phyloP scores from a whole-genome alignment of 2,113 vertebrate species.

The Tachycineta bicolor region DNA sequence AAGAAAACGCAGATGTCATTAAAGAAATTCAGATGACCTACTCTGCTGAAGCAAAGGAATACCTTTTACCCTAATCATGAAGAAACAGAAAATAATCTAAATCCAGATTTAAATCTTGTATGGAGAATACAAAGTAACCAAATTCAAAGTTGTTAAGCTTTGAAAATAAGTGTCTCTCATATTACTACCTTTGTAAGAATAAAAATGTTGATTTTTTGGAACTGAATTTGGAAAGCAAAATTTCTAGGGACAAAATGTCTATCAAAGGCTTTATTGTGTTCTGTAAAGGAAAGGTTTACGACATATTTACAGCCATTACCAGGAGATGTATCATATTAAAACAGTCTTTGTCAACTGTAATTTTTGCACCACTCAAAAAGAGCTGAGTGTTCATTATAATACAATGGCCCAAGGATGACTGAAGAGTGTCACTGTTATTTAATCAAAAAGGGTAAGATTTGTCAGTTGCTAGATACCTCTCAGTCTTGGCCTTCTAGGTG shows the following conservation, averaged over 20 bases:
- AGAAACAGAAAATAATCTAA: not conserved
- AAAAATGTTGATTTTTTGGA: not conserved
- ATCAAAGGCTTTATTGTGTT: not conserved
- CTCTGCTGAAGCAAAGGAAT: not conserved
- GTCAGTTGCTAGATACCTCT: not conserved
- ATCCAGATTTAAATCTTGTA: not conserved
- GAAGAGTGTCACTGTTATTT: not conserved
- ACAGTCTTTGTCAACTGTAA: not conserved
- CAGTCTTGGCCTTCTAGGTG: not conserved
- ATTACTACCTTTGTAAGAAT: not conserved
- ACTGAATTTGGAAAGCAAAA: not conserved
- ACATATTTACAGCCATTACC: not conserved
- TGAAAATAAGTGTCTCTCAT: not conserved
- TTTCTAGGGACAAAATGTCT: not conserved
- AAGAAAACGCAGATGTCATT: not conserved
- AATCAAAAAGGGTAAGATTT: not conserved
- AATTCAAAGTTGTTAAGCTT: not conserved
- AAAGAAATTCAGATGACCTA: not conserved
- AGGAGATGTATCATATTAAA: not conserved
- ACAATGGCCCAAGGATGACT: not conserved
- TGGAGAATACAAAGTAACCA: not conserved
- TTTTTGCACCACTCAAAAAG: not conserved
- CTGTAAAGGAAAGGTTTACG: not conserved
- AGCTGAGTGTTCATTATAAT: not conserved
- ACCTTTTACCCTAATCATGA: not conserved